A percentile compares a stretch with the other conserved stretches of the same genome.
Conservation (phyloP, 2,888 invertebrate species). For the Nymphalis c-album region DNA sequence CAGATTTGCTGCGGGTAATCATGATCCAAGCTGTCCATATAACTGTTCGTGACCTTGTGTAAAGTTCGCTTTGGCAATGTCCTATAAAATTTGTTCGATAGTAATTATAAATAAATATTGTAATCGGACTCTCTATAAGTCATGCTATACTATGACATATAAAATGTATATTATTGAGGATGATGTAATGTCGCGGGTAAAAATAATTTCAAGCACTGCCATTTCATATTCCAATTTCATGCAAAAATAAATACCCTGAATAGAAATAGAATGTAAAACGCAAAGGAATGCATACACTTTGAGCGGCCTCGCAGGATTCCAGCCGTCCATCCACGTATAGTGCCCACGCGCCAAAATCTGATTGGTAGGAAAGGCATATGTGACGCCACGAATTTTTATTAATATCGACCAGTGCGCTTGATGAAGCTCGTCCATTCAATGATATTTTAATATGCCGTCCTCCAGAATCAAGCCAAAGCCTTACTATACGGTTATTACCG, state of each 20-base stretch:
- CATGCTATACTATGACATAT: background rate
- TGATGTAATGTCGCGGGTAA: too few relatives aligned
- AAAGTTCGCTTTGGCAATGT: background rate
- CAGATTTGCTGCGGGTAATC: conserved; percentile 50
- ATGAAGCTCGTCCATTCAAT: conserved; percentile 72
- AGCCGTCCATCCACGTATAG: conserved; percentile 83
- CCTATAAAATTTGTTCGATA: background rate
- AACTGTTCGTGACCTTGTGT: conserved; percentile 27
- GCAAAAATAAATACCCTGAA: background rate
- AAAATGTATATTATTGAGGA: too few relatives aligned
- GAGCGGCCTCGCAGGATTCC: conserved; percentile 60
- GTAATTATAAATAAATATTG: background rate
- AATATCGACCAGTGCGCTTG: conserved; percentile 68
- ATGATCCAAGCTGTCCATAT: conserved; percentile 45
- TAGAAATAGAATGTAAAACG: background rate
- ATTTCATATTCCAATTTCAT: background rate
- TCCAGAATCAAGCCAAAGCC: conserved; percentile 83
- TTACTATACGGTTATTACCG: conserved; percentile 72
- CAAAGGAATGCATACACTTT: conserved; percentile 52
- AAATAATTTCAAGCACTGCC: too few relatives aligned
- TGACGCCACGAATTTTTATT: conserved; percentile 82
- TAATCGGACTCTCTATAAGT: background rate
- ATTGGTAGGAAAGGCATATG: conserved; percentile 85
- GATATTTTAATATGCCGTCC: conserved; percentile 80
- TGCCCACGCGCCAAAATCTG: conserved; percentile 82